Conservation (phyloP, 2,888 invertebrate species). For the Antitype chi region DNA sequence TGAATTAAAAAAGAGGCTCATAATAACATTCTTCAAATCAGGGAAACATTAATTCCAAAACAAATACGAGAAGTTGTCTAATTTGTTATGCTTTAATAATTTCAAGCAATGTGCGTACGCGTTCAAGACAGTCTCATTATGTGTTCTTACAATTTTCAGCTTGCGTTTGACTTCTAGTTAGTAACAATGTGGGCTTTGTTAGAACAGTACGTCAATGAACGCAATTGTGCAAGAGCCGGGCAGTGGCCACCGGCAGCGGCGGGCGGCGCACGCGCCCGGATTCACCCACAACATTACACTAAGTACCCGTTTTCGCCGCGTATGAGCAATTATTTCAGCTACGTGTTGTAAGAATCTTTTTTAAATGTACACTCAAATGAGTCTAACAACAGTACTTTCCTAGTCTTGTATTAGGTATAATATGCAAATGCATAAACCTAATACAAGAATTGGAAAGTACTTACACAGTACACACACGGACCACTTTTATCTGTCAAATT, state of each 20-base stretch:
- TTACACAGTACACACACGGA: neutral
- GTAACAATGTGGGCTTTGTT: constrained; percentile 59
- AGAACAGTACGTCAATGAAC: constrained; percentile 28
- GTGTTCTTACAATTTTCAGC: constrained; percentile 46
- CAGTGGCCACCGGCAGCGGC: constrained; percentile 1
- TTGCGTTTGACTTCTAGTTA: constrained; percentile 59
- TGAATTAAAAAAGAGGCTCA: neutral
- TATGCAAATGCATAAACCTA: constrained; percentile 20
- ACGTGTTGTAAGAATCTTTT: constrained; percentile 15
- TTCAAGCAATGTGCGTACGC: constrained; percentile 20
- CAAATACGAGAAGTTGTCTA: neutral
- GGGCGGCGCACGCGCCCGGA: constrained; percentile 20
- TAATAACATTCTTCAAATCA: neutral
- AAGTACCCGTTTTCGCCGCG: constrained; percentile 50
- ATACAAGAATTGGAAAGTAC: neutral
- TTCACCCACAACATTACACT: constrained; percentile 52
- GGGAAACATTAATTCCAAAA: neutral
- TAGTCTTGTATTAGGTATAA: no score
- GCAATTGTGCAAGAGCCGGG: constrained; percentile 55
- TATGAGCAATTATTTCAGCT: constrained; percentile 51
- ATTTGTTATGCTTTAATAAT: constrained; percentile 41
- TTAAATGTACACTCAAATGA: constrained; percentile 10
- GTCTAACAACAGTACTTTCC: no score
- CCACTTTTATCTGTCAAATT: neutral
- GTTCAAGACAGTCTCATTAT: constrained; percentile 29